Percentiles rank a stretch among this genome's conserved stretches.
phyloP scores from a whole-genome alignment of 2,797 vertebrate genomes.

The Microctenopoma lineatum region DNA sequence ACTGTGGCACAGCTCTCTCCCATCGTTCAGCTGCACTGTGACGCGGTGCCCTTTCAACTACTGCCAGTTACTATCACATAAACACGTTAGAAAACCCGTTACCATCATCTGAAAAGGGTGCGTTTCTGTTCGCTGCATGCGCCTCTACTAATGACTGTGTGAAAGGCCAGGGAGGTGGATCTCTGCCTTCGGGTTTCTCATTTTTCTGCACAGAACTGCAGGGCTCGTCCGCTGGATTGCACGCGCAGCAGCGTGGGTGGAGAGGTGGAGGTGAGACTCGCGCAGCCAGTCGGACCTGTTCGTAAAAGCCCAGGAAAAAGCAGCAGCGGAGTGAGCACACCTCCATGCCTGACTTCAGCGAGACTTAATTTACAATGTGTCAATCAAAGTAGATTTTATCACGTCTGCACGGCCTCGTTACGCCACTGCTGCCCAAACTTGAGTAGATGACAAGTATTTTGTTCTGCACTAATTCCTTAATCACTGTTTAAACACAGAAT shows the following conservation, averaged over 20 bases:
- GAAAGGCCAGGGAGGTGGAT: conserved; percentile 57
- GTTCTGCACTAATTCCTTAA: conserved; percentile 8
- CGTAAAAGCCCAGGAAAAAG: conserved; percentile 4
- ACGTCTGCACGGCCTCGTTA: neutral
- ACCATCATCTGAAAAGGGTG: conserved; percentile 35
- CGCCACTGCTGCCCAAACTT: conserved; percentile 11
- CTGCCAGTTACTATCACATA: conserved; percentile 23
- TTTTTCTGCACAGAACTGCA: conserved; percentile 36
- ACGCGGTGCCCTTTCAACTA: conserved; percentile 26
- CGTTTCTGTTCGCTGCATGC: conserved; percentile 29
- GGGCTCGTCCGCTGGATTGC: conserved; percentile 26
- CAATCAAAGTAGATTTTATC: conserved; percentile 36
- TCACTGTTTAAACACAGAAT: conserved; percentile 27
- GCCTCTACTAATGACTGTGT: conserved; percentile 70
- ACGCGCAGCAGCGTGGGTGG: conserved; percentile 47
- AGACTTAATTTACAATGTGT: conserved; percentile 38
- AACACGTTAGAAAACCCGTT: conserved; percentile 18
- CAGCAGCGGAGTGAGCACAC: neutral
- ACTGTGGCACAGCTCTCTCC: neutral
- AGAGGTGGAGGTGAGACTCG: conserved; percentile 34
- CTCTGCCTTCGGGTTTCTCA: conserved; percentile 40
- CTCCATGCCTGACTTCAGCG: conserved; percentile 13
- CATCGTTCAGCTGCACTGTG: conserved; percentile 27
- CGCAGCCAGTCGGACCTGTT: conserved; percentile 67
- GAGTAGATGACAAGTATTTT: conserved; percentile 5